Evolutionary conservation across 1,140 invertebrate genomes (phyloP), one percentile per base, ranked within the genome.

Genomic region (Trachelipus rathkii): DNA sequence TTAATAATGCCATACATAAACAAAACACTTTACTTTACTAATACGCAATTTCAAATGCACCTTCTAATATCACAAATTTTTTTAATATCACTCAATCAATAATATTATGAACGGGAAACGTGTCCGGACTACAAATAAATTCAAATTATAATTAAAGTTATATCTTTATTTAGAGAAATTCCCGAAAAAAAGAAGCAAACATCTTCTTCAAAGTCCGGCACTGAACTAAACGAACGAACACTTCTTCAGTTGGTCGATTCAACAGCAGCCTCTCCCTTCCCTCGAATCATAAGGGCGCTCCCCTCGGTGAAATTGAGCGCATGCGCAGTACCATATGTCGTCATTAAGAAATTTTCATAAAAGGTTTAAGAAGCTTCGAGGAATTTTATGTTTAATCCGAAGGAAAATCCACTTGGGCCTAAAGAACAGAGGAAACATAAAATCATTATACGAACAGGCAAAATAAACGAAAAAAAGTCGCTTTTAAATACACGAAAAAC

Each of bases 21-120:
- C 50, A 33, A 33, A 33, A 60, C 50, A 60, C 50, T 15, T 19
- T 60, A 60, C 50, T 15, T 19, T 60, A 15, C 11, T 8, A 15
- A 60, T 60, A 60, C 19, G 33, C 50, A 60, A 60, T 15, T 19
- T 60, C 50, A 19, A 60, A 60, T 60, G 50, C 50, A 60, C 50
- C 50, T 60, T 60, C 11, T 19, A 19, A 60, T 60, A 60, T 60
- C 50, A 60, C 50, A 33, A 60, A 4, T 15, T 15, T 60, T 60
- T 60, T 60, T 13, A 60, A 60, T 60, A 60, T 60, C 50, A 60
- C 50, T 60, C 19, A 15, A 50, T 19, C 50, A 60, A 60, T 60
- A 13, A 60, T 15, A 60, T 15, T 8, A 2, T 1, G 2, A 15
- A 60, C 50, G 50, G 19, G 19, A 60, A 13, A 19, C 11, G 50